Conservation (phyloP, 2,888 invertebrate species). For the Hyalella azteca region DNA sequence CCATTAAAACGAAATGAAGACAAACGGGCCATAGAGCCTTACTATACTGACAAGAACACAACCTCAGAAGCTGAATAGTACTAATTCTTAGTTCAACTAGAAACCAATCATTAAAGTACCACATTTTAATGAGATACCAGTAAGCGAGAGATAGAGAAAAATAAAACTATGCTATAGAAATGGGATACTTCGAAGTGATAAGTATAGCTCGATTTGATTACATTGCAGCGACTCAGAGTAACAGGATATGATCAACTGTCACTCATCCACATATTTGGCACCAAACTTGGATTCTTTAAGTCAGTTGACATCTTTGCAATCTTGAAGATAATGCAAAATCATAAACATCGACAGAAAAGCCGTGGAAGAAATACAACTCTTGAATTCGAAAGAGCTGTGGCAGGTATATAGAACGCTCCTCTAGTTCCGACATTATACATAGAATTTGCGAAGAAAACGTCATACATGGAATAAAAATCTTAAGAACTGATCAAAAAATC, state of each 20-base stretch:
- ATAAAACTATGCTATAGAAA: not conserved
- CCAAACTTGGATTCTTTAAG: not conserved
- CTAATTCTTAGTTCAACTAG: not conserved
- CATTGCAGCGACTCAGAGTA: not conserved
- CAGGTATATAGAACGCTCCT: not conserved
- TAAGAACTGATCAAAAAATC: constrained; percentile 4
- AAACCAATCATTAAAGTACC: not conserved
- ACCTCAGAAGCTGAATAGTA: not conserved
- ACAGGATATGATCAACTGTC: not conserved
- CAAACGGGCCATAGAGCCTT: too few species aligned
- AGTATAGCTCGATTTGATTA: not conserved
- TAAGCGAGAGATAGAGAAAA: not conserved
- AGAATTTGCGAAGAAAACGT: not conserved
- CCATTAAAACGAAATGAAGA: not conserved
- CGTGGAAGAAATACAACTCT: not conserved
- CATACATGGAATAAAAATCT: too few species aligned
- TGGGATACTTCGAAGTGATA: not conserved
- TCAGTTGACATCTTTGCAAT: not conserved
- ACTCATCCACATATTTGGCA: not conserved
- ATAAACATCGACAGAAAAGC: not conserved
- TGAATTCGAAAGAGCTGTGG: not conserved
- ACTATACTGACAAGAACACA: too few species aligned
- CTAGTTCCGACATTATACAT: not conserved
- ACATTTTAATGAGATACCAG: not conserved
- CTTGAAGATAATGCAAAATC: not conserved